Conservation (phyloP, 2,888 invertebrate genomes). For the Polyploca ridens region DNA sequence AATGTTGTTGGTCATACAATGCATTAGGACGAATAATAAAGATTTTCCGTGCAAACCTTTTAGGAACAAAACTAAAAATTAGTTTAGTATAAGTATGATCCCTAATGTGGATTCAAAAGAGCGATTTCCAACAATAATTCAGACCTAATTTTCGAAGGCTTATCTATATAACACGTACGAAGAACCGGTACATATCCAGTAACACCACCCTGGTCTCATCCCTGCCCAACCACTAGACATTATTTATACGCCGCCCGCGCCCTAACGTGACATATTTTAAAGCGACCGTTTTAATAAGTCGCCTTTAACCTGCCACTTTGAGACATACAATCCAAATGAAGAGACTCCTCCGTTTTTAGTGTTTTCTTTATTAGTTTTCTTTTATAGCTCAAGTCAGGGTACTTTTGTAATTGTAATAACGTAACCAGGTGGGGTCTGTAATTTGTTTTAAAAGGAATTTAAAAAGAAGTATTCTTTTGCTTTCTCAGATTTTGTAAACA, state of each 20-base stretch:
- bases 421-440: not conserved
- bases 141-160: conserved; percentile 12
- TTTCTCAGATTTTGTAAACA: too few species aligned
- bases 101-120: too few species aligned
- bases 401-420: not conserved
- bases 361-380: conserved; percentile 12
- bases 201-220: conserved; percentile 48
- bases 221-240: conserved; percentile 59
- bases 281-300: conserved; percentile 80
- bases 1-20: too few species aligned
- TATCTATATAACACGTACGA: conserved; percentile 41
- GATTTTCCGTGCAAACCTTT: too few species aligned
- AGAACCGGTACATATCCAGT: conserved; percentile 38
- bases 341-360: conserved; percentile 23
- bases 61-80: too few species aligned
- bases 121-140: too few species aligned
- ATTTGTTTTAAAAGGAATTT: not conserved
- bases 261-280: conserved; percentile 81
- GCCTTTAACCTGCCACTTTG: conserved; percentile 65
- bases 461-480: not conserved
- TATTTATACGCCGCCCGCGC: conserved; percentile 72
- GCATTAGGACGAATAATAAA: too few species aligned
- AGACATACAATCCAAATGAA: conserved; percentile 47
- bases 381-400: conserved; percentile 5
- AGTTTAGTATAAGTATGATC: too few species aligned